A percentile compares a stretch with the other conserved stretches of the same genome.
Evolutionary conservation across 2,797 vertebrate genomes (phyloP).

Genomic region (Tangara arthus): DNA sequence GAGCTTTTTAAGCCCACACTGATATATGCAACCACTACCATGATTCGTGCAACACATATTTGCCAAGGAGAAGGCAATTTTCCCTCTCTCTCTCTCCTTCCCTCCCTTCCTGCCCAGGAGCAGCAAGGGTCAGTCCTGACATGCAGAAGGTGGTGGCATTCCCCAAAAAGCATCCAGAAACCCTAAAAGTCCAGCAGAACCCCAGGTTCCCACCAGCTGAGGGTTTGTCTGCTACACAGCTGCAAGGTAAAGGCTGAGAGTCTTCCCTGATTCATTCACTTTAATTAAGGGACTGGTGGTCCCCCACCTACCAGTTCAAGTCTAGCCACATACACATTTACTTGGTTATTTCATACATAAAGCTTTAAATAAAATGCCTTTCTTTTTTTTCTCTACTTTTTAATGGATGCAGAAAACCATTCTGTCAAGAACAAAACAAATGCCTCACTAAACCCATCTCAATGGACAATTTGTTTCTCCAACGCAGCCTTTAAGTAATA

Average conservation of each 20-base stretch:
- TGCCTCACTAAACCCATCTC: not conserved
- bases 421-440: slow-evolving; percentile 37
- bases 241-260: not conserved
- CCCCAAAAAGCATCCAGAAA: not conserved
- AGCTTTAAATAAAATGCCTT: slow-evolving; percentile 10
- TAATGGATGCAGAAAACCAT: slow-evolving; percentile 11
- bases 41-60: not conserved
- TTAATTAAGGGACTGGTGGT: slow-evolving; percentile 1
- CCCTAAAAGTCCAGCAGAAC: not conserved
- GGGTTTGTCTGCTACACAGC: not conserved
- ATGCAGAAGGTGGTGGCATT: not conserved
- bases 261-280: not conserved
- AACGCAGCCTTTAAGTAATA: slow-evolving; percentile 17
- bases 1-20: not conserved
- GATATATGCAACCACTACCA: not conserved
- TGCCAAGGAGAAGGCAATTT: not conserved
- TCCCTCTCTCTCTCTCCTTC: not conserved
- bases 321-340: not conserved
- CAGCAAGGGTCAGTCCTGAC: not conserved
- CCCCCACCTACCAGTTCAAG: not conserved
- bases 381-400: not conserved
- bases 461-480: slow-evolving; percentile 47
- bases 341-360: not conserved
- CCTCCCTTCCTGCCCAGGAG: not conserved
- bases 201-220: accelerated